Percentiles rank a stretch among this genome's conserved stretches.
Conservation (phyloP, 2,888 invertebrate species). For the Noctua comes region DNA sequence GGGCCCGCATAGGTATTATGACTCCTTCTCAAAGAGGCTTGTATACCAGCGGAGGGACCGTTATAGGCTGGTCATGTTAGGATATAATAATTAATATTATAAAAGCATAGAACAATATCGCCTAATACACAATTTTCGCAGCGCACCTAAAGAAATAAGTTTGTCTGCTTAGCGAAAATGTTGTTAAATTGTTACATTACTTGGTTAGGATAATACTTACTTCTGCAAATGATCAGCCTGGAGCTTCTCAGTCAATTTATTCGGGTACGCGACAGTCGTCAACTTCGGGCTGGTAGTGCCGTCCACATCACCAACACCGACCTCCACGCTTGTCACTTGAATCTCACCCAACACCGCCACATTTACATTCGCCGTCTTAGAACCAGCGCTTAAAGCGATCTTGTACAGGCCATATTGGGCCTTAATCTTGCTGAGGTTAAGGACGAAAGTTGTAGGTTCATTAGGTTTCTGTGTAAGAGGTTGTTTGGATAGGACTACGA, state of each 20-base stretch:
- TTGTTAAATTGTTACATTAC: background rate
- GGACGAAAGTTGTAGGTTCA: slow-evolving; percentile 93
- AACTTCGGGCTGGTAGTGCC: slow-evolving; percentile 95
- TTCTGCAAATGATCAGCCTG: slow-evolving; percentile 98
- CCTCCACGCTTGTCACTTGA: slow-evolving; percentile 94
- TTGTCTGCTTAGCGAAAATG: background rate
- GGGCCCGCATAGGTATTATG: background rate
- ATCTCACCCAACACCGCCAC: slow-evolving; percentile 95
- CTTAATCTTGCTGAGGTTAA: slow-evolving; percentile 94
- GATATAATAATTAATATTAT: background rate
- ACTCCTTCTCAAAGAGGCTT: background rate
- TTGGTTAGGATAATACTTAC: slow-evolving; percentile 73
- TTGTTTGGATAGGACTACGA: slow-evolving; percentile 93
- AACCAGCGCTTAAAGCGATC: slow-evolving; percentile 93
- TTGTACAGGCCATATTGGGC: slow-evolving; percentile 96
- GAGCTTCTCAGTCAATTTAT: slow-evolving; percentile 92
- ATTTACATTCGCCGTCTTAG: slow-evolving; percentile 90
- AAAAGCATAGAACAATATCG: background rate
- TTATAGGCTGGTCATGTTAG: background rate
- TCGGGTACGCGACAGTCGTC: slow-evolving; percentile 93
- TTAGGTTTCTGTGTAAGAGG: slow-evolving; percentile 87
- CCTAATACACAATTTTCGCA: background rate
- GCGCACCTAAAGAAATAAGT: background rate
- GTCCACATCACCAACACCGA: slow-evolving; percentile 97
- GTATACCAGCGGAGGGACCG: background rate